Evolutionary conservation across 2,888 invertebrate species (phyloP), one percentile per base, ranked within the genome.

Genomic region (Petrophora chlorosata): DNA sequence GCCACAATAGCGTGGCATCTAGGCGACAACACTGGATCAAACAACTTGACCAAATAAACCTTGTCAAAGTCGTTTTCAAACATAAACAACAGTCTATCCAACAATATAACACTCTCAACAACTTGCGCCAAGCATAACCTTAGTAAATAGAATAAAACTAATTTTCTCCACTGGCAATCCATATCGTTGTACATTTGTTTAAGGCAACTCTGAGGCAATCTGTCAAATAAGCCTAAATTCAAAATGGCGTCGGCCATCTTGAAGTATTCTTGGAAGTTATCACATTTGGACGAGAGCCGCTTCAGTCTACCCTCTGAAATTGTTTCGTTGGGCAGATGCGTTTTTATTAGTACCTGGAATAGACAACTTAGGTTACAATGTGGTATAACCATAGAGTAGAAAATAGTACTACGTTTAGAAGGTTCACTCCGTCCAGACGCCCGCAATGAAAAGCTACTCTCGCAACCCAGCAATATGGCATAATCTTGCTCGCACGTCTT

Each of bases 11-110:
- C 94, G 78, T 95, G 95, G 83, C 95, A 96, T 61, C 97, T 89
- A 2, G 98, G 98, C 0, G 97, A 98, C 48, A 95, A 82, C 0
- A 95, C 90, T 3, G 97, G 95, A 88, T 98, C 95, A 83, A 98
- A 98, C 52, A 98, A 82, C 66, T 94, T 93, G 14, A 96, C 93
- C 48, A 97, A 76, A 84, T 90, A 93, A 1, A 79, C 82, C 34
- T 89, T 81, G 5, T 87, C 67, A 65, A 89, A 89, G 2, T 90
- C 91, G 63, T 89, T 89, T 70, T 97, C 96, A 49, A 92, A 81
- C 17, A 98, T 91, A 91, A 91, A 98, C 63, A 95, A 85, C 28
- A 96, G 77, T 64, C 97, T 92, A 79, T 98, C 98, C 42, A 97
- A 85, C 49, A 98, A 85, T 65, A 98, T 95, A 2, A 97, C 86